Base-by-base conservation (phyloP, 64 coral and sea anemone species). In the Montipora cactus region DNA sequence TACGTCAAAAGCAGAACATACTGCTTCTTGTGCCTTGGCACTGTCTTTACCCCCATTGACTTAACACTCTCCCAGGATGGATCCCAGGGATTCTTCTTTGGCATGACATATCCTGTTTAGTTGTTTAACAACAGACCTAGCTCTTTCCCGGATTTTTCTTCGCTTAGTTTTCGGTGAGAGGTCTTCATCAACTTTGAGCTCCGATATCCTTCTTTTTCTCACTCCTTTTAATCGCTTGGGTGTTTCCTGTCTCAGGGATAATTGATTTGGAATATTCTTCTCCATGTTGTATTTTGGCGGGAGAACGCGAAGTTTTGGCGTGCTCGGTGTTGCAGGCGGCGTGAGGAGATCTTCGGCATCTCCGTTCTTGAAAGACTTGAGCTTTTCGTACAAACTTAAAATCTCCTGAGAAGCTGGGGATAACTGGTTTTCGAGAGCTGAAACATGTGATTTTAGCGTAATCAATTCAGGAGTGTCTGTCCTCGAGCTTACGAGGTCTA, bases 101-200 rank as follows among this genome's bases (percentile, higher is more conserved):
- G 15, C 18, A 19, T 57, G 12, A 52, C 85, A 88, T 22, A 88
- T 13, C n/a, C 50, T 75, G 0, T 44, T 75, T 19, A 88, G 2
- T 57, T 88, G 20, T 15, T 64, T 64, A 64, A 64, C 59, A 15
- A 64, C 59, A 64, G 59, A 10, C 59, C 59, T 5, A 10, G 70
- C 7, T 53, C 46, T 51, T 53, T 74, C 48, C 47, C 73, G 12
- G 67, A 88, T 88, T 75, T 88, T 75, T 21, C 50, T 51, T 74
- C 22, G 48, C 25, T 88, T 76, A 48, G 67, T 74, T 44, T 67
- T 49, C 13, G 85, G 85, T 53, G 61, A 75, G 25, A 88, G 67
- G 46, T 76, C 21, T 25, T 70, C 46, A 53, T 71, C 47, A 2
- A 25, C 45, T 55, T 71, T 67, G 19, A 88, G 20, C 11, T 88